These are phyloP conservation scores for Cathartes aura DNA, from an alignment of 2,113 vertebrate genomes.

Conservation along the genomic window DNA sequence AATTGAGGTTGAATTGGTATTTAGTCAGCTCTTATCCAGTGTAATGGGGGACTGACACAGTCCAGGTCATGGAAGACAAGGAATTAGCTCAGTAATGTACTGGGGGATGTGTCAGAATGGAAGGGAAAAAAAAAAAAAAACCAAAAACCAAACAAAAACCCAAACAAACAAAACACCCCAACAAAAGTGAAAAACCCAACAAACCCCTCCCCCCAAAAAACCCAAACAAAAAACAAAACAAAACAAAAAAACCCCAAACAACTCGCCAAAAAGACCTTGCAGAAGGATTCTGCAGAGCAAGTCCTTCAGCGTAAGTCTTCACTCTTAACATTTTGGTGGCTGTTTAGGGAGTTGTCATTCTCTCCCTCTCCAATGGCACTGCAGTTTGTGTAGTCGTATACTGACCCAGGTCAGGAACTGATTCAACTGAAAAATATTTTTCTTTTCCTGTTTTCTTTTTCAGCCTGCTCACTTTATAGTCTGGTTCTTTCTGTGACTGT, in stretches of 20 bases:
- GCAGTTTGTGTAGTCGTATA: rapidly evolving
- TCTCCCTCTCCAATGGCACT: not conserved
- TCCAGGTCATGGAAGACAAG: not conserved
- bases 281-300: no score
- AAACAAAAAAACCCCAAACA: no score
- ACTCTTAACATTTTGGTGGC: not conserved
- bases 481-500: not conserved
- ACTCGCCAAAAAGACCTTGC: no score
- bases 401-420: not conserved
- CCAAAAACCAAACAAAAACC: no score
- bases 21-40: not conserved
- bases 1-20: not conserved
- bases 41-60: not conserved
- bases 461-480: not conserved
- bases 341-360: not conserved
- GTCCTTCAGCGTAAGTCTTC: not conserved
- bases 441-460: not conserved
- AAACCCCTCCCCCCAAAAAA: no score
- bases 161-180: no score
- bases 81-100: not conserved
- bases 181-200: no score
- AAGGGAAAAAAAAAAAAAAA: not conserved
- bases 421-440: not conserved
- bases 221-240: no score
- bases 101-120: not conserved